Evolutionary conservation across 2,113 vertebrate species (phyloP), one percentile per base, ranked within the genome.

Genomic region (Limanda limanda): DNA sequence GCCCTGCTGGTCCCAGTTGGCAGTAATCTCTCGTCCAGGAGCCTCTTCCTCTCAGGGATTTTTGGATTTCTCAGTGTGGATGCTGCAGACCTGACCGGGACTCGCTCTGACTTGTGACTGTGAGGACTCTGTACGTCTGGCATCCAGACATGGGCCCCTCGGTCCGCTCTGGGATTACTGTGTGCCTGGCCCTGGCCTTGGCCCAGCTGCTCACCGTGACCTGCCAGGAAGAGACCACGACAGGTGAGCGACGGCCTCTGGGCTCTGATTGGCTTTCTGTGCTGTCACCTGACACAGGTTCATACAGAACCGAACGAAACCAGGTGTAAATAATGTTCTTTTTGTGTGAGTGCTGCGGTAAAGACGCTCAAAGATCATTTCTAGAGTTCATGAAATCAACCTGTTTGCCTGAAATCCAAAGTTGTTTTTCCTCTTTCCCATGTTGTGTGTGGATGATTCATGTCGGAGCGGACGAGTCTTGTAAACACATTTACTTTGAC

Each of bases 171-270:
- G 79, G 93, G 93, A 93, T 89, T 86, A 87, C 78, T 6, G 1
- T 92, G 35, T 91, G 90, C 77, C 86, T 93, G 81, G 78, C 81
- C 54, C 10, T 94, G 59, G 72, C 86, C 80, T 76, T 89, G 81
- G 80, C 84, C 63, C 94, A 89, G 90, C 90, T 94, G 79, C 84
- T 91, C 1, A 61, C 84, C 1, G 92, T 93, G 60, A 85, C 55
- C 68, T 88, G 90, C 81, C 93, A 94, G 71, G 89, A 92, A 69
- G 82, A 90, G 5, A 21, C 56, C 40, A 86, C 86, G 58, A 88
- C 62, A 9, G 93, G 94, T 94, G 86, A 94, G 94, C 70, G 35
- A 60, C 52, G 4, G 20, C 23, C 54, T n/a, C 52, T 11, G 56
- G n/a, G 63, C 56, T 55, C 64, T 77, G 80, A 64, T 31, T 71